phyloP scores from a whole-genome alignment of 2,888 invertebrate species.

The Lissocephala sabroskyi region DNA sequence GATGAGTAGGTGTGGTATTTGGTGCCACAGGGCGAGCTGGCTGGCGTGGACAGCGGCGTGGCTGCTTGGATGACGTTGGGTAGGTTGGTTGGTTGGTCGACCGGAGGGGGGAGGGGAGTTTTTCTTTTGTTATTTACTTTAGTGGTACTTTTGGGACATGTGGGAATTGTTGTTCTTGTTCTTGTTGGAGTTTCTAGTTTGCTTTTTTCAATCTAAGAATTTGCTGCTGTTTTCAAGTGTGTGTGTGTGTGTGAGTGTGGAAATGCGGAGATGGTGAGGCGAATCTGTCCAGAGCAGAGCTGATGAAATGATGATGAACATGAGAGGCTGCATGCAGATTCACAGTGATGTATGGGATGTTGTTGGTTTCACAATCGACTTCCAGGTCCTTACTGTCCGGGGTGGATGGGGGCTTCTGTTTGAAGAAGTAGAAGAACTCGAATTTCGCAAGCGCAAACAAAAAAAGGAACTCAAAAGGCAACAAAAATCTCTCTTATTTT shows the following conservation, averaged over 20 bases:
- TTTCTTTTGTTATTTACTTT: conserved; percentile 68
- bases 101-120: conserved; percentile 55
- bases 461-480: not conserved
- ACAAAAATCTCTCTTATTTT: not conserved
- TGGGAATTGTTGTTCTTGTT: conserved; percentile 41
- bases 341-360: conserved; percentile 15
- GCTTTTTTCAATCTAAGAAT: conserved; percentile 43
- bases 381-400: no score
- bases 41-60: conserved; percentile 70
- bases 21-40: conserved; percentile 70
- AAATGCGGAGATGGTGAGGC: not conserved
- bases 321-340: not conserved
- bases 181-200: conserved; percentile 23
- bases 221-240: conserved; percentile 38
- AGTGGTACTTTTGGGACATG: conserved; percentile 58
- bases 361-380: no score
- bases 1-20: conserved; percentile 69
- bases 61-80: conserved; percentile 51
- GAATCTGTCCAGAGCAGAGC: no score
- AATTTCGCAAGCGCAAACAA: conserved; percentile 23
- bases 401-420: no score
- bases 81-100: conserved; percentile 31
- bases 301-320: not conserved
- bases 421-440: no score
- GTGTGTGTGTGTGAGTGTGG: conserved; percentile 17